phyloP scores from a whole-genome alignment of 2,797 vertebrate species.

The Sebastes vulpes region DNA sequence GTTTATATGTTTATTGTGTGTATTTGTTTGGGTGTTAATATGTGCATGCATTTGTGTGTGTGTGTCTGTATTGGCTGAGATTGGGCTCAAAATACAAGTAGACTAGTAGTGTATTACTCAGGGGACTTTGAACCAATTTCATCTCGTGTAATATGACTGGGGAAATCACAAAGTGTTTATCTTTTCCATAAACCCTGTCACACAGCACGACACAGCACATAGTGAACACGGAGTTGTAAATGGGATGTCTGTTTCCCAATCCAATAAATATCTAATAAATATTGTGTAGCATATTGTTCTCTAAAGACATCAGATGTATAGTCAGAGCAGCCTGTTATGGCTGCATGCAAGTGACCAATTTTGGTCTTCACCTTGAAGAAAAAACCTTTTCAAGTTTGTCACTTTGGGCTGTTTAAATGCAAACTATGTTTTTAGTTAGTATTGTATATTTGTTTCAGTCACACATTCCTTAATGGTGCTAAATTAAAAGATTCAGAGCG shows the following conservation, averaged over 20 bases:
- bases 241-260: constrained; percentile 27
- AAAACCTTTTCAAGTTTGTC: not conserved
- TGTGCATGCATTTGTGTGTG: not conserved
- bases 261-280: constrained; percentile 37
- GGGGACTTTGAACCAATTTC: constrained; percentile 67
- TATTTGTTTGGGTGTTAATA: not conserved
- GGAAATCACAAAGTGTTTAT: constrained; percentile 71
- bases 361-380: not conserved
- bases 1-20: not conserved
- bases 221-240: constrained; percentile 18
- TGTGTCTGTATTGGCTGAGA: constrained; percentile 1
- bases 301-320: not conserved
- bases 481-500: too few species aligned
- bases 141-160: constrained; percentile 54
- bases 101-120: constrained; percentile 38
- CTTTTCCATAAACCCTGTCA: too few species aligned
- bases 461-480: not conserved
- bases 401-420: not conserved
- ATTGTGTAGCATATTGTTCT: not conserved
- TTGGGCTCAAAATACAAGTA: constrained; percentile 24
- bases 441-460: not conserved
- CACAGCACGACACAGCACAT: too few species aligned
- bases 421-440: not conserved
- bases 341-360: not conserved
- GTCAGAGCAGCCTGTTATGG: not conserved